Percentiles rank a stretch among this genome's conserved stretches.
phyloP scores from a whole-genome alignment of 2,113 vertebrate genomes.

The Heteronetta atricapilla region DNA sequence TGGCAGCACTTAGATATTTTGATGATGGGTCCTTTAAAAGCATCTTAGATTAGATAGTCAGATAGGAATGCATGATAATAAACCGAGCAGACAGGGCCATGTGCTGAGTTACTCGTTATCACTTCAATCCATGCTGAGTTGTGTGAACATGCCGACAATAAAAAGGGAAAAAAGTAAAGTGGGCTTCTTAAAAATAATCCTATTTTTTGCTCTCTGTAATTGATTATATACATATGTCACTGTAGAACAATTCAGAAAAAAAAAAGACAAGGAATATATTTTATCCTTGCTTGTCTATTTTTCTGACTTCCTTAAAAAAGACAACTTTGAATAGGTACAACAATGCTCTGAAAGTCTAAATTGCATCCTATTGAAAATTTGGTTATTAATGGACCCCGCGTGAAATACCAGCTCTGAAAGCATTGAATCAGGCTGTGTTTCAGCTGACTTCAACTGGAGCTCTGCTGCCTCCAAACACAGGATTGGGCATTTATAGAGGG shows the following conservation, averaged over 20 bases:
- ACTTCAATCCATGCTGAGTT: background rate
- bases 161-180: background rate
- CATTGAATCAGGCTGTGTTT: background rate
- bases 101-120: conserved; percentile 6
- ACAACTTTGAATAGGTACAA: background rate
- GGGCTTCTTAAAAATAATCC: background rate
- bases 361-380: background rate
- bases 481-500: background rate
- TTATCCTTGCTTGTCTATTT: background rate
- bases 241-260: background rate
- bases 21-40: conserved; percentile 37
- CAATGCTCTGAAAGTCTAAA: background rate
- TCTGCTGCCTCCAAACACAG: background rate
- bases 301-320: background rate
- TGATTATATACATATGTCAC: background rate
- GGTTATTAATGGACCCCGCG: background rate
- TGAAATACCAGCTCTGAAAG: background rate
- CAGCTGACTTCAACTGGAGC: background rate
- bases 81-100: conserved; percentile 26
- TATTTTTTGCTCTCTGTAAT: background rate
- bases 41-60: conserved; percentile 45
- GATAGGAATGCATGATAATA: conserved; percentile 53
- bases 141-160: background rate
- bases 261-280: background rate
- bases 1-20: conserved; percentile 28